Evolutionary conservation across 2,888 invertebrate genomes (phyloP).

Genomic region (Drosophila affinis): DNA sequence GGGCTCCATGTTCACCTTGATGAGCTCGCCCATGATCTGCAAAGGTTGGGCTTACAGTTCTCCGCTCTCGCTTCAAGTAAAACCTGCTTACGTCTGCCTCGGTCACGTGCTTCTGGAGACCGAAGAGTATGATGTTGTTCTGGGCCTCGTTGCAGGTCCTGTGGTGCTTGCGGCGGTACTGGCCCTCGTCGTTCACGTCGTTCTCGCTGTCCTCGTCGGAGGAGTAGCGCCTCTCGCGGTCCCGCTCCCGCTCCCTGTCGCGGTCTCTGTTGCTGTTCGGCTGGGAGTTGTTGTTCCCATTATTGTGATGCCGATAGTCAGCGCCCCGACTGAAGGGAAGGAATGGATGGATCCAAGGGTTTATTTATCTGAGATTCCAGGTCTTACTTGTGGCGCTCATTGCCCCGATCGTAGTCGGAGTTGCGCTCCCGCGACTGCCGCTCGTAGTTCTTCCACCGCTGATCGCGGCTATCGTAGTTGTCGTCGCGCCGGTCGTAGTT

Average conservation of each 20-base stretch:
- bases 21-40: conserved; percentile 91
- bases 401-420: conserved; percentile 53
- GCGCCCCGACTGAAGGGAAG: conserved; percentile 44
- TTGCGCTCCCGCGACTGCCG: conserved; percentile 58
- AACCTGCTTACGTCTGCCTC: conserved; percentile 88
- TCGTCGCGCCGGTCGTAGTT: conserved; percentile 51
- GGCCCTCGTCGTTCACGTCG: conserved; percentile 82
- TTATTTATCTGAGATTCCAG: too few relatives aligned
- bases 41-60: conserved; percentile 64
- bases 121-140: conserved; percentile 90
- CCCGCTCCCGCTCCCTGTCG: conserved; percentile 48
- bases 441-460: conserved; percentile 63
- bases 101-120: conserved; percentile 89
- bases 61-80: too few relatives aligned
- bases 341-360: background rate
- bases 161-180: conserved; percentile 83
- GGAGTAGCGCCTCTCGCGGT: conserved; percentile 67
- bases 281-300: conserved; percentile 41
- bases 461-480: conserved; percentile 44
- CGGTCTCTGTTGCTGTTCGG: conserved; percentile 27
- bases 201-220: conserved; percentile 78
- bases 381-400: conserved; percentile 57
- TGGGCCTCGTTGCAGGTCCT: conserved; percentile 81
- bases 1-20: conserved; percentile 89
- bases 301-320: conserved; percentile 57